Conservation (phyloP, 2,797 vertebrate species). For the Limosa lapponica region DNA sequence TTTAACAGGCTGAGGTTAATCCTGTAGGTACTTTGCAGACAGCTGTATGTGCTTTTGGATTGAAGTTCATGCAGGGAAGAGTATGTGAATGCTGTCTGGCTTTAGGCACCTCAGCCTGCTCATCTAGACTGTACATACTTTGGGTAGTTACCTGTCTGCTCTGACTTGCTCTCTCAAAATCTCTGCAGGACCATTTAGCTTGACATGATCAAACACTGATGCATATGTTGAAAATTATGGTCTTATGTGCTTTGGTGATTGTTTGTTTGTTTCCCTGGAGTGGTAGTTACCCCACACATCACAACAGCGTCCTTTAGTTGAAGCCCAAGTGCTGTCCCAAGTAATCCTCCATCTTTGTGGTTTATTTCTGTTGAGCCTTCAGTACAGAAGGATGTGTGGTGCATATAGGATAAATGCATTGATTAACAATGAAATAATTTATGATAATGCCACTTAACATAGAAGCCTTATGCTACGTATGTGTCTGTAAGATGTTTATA, state of each 20-base stretch:
- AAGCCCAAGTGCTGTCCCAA: background rate
- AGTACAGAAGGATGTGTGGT: background rate
- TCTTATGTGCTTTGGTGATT: background rate
- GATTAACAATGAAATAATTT: background rate
- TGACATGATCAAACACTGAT: accelerated
- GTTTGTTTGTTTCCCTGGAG: background rate
- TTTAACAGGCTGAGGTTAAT: background rate
- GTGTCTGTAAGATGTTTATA: background rate
- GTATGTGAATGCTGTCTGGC: background rate
- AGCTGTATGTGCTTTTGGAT: background rate
- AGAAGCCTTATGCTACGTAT: background rate
- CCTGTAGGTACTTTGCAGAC: background rate
- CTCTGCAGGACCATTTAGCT: background rate
- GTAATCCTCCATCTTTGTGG: background rate
- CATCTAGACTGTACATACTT: background rate
- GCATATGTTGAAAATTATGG: background rate
- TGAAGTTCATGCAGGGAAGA: background rate
- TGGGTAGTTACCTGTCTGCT: background rate
- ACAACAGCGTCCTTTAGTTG: background rate
- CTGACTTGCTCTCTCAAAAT: background rate
- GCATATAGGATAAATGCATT: background rate
- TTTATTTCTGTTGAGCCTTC: background rate
- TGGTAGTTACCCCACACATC: background rate
- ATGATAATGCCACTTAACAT: background rate
- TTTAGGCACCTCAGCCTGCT: background rate